phyloP scores from a whole-genome alignment of 2,888 invertebrate genomes.

The Polyploca ridens region DNA sequence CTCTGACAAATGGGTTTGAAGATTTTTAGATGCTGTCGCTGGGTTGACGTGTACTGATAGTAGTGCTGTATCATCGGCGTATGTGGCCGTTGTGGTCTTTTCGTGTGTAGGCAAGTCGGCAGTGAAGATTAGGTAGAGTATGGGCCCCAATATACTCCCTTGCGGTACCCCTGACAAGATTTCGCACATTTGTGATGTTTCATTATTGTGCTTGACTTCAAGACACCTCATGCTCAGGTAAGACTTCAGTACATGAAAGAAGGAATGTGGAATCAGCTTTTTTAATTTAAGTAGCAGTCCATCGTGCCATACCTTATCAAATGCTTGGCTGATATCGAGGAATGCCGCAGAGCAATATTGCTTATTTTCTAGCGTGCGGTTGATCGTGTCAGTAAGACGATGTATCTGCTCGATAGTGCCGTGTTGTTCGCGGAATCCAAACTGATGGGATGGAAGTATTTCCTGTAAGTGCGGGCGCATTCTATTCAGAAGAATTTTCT shows the following conservation, averaged over 20 bases:
- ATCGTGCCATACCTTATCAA: conserved; percentile 23
- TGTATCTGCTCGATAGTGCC: conserved; percentile 18
- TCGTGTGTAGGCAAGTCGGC: conserved; percentile 18
- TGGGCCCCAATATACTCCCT: conserved; percentile 25
- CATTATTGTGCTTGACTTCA: conserved; percentile 14
- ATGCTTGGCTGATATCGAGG: conserved; percentile 19
- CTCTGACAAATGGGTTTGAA: neutral
- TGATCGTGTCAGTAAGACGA: conserved; percentile 12
- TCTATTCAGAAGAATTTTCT: conserved; percentile 16
- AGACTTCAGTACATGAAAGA: conserved; percentile 16
- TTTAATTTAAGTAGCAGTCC: conserved; percentile 25
- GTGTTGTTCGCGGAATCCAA: conserved; percentile 19
- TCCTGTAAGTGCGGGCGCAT: conserved; percentile 12
- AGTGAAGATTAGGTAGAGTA: conserved; percentile 21
- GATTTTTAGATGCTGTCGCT: neutral
- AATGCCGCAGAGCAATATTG: conserved; percentile 16
- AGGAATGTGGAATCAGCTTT: conserved; percentile 14
- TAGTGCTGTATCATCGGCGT: neutral
- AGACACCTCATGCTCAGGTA: conserved; percentile 20
- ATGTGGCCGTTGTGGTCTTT: neutral
- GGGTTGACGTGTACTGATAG: neutral
- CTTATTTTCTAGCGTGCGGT: conserved; percentile 14
- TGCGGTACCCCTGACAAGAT: conserved; percentile 27
- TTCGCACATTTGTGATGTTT: conserved; percentile 8
- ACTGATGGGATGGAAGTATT: conserved; percentile 19